A percentile compares a stretch with the other conserved stretches of the same genome.
phyloP scores from a whole-genome alignment of 1,140 invertebrate genomes.

The Lepidostoma basale region DNA sequence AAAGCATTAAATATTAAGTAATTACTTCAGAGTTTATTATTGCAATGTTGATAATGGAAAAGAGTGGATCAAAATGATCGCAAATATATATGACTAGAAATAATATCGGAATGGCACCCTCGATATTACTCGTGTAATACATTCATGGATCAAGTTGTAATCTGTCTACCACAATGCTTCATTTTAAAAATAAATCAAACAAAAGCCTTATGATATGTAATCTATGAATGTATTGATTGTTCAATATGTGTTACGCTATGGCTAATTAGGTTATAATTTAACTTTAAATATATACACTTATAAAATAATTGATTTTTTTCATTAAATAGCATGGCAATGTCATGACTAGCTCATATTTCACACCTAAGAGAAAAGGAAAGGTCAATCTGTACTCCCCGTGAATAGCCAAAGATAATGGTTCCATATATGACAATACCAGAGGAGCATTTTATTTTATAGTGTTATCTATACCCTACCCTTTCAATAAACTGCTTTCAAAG shows the following conservation, averaged over 20 bases:
- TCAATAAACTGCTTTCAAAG: too few relatives aligned
- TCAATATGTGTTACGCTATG: conserved; percentile 44
- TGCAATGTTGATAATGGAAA: not conserved
- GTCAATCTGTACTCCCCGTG: too few relatives aligned
- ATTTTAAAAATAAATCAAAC: conserved; percentile 21
- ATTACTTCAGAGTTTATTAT: not conserved
- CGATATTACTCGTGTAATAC: conserved; percentile 24
- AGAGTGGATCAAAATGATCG: not conserved
- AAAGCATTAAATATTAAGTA: not conserved
- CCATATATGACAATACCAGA: too few relatives aligned
- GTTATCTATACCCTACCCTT: too few relatives aligned
- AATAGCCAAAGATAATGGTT: too few relatives aligned
- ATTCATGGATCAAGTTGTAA: conserved; percentile 1
- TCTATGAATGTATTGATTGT: conserved; percentile 38
- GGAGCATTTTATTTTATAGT: too few relatives aligned
- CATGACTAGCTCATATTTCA: too few relatives aligned
- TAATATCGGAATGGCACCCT: conserved; percentile 10
- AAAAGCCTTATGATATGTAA: conserved; percentile 31
- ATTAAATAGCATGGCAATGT: too few relatives aligned
- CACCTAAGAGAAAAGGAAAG: too few relatives aligned
- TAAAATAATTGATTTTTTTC: conserved; percentile 21
- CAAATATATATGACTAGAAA: not conserved
- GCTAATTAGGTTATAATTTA: conserved; percentile 45
- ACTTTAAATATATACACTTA: conserved; percentile 45
- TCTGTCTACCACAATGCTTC: conserved; percentile 23